A percentile compares a stretch with the other conserved stretches of the same genome.
phyloP scores from a whole-genome alignment of 2,888 invertebrate genomes.

The Ormyrus labotus region DNA sequence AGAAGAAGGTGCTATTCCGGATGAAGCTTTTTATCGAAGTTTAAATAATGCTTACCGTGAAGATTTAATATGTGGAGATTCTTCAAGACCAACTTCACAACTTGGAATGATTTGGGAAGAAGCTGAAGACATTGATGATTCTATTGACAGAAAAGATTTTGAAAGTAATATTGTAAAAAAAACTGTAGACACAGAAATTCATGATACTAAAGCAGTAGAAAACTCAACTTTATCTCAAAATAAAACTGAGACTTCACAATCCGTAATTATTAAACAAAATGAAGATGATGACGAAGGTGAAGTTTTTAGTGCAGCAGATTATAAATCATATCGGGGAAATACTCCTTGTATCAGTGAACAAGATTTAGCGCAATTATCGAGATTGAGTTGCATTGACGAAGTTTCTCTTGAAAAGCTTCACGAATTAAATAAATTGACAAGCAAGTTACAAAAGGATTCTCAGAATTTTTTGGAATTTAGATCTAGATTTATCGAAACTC shows the following conservation, averaged over 20 bases:
- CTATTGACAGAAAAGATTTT: conserved; percentile 74
- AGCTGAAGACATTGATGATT: conserved; percentile 84
- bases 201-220: conserved; percentile 63
- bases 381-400: conserved; percentile 86
- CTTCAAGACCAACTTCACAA: conserved; percentile 83
- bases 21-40: conserved; percentile 92
- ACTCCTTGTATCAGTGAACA: conserved; percentile 87
- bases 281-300: conserved; percentile 77
- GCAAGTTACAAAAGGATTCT: conserved; percentile 87
- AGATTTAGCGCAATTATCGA: conserved; percentile 85
- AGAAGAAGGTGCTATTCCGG: conserved; percentile 83
- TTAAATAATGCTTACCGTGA: conserved; percentile 92
- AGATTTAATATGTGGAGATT: conserved; percentile 81
- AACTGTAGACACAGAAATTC: conserved; percentile 41
- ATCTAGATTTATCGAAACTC: conserved; percentile 83
- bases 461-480: conserved; percentile 86
- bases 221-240: conserved; percentile 57
- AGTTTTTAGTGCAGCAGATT: conserved; percentile 86
- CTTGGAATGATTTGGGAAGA: conserved; percentile 93
- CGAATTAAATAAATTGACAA: conserved; percentile 86
- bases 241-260: not conserved
- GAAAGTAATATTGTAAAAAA: conserved; percentile 61
- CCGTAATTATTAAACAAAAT: conserved; percentile 57
- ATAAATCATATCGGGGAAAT: conserved; percentile 86
- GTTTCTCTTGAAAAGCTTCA: conserved; percentile 87